These are phyloP conservation scores for Rhegmatorhina hoffmannsi DNA, from an alignment of 2,113 vertebrate species.

Conservation along the genomic window DNA sequence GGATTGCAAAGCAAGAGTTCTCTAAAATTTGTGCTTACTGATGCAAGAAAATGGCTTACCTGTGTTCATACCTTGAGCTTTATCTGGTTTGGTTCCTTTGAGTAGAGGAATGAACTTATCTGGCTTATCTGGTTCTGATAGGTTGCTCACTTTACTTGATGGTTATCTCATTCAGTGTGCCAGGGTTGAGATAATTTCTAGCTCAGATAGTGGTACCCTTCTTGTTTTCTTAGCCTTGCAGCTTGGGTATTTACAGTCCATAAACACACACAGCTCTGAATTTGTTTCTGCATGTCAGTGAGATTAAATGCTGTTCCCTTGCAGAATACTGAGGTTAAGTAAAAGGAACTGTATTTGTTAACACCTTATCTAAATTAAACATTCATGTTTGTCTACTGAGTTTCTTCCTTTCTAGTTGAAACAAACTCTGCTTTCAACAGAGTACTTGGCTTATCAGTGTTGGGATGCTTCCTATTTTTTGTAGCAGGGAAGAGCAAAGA, in stretches of 20 bases:
- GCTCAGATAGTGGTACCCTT: background rate
- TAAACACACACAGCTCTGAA: background rate
- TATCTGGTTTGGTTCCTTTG: background rate
- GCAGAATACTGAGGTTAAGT: background rate
- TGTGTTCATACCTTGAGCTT: background rate
- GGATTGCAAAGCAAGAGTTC: background rate
- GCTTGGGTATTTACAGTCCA: background rate
- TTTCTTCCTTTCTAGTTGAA: background rate
- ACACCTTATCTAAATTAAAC: background rate
- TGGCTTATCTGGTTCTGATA: background rate
- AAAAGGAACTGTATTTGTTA: background rate
- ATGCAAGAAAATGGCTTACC: background rate
- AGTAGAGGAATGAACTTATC: background rate
- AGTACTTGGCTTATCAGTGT: background rate
- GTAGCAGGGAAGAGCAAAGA: background rate
- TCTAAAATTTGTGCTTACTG: background rate
- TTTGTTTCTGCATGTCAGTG: background rate
- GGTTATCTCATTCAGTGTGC: background rate
- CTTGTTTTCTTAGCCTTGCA: background rate
- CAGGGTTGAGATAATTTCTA: background rate
- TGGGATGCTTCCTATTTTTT: background rate
- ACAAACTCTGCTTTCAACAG: background rate
- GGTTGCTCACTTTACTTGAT: background rate
- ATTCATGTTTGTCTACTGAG: background rate
- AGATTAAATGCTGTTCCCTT: background rate